Evolutionary conservation across 2,113 vertebrate species (phyloP), one percentile per base, ranked within the genome.

Genomic region (Aix galericulata): DNA sequence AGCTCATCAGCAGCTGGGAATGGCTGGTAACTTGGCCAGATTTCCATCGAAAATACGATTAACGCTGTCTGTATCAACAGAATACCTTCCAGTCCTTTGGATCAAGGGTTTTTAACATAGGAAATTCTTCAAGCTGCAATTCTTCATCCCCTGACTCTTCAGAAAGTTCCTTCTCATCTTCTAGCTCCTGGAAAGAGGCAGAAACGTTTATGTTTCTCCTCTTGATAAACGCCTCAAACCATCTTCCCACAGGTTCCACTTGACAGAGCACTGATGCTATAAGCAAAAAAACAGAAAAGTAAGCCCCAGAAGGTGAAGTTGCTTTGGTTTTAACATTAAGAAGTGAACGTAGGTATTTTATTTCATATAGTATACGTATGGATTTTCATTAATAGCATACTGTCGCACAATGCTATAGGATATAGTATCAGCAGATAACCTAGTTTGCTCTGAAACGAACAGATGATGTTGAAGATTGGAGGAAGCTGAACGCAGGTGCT

Each of bases 41-140:
- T 9, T 40, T 66, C n/a, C 63, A 67, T 29, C 25, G 75, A 72
- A 71, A 55, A 5, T 18, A 11, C 0, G 63, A 16, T 14, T 21
- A 59, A 56, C 7, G 26, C 21, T 36, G 25, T 38, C 25, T 10
- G 4, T 21, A 71, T 2, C 31, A 67, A n/a, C 32, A 6, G 11
- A 80, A 60, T 97, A 99, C 99, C 99, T 99, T 99, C 99, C 99
- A 99, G 97, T 99, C 99, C 97, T 99, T 99, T 82, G 99, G 99
- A 91, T 99, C 99, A 64, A 99, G 99, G 34, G 99, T 99, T 96
- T 99, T 99, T 86, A 99, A 98, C 98, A 99, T 98, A 27, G 98
- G 97, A 96, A 98, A 99, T 87, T 99, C 99, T 97, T 99, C 98
- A 60, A 99, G 96, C 95, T 99, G 99, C 38, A 99, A 94, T 94